Percentiles rank a stretch among this genome's conserved stretches.
Evolutionary conservation across 1,140 invertebrate species (phyloP).

Genomic region (Penaeus japonicus): DNA sequence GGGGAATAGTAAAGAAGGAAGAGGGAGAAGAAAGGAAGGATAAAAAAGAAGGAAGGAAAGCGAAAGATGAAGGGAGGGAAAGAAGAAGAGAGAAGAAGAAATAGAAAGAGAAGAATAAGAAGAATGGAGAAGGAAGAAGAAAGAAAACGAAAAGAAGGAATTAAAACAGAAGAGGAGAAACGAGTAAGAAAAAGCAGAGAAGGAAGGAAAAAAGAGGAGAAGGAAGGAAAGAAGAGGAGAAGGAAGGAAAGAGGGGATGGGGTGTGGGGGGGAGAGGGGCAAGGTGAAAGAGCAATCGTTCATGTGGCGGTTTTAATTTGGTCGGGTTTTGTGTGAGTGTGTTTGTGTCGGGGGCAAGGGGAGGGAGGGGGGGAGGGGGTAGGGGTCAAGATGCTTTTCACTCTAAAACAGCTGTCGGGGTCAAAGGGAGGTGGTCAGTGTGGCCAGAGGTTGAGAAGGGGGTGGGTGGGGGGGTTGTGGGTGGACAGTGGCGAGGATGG

Average conservation of each 20-base stretch:
- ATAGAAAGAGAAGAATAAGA: too few relatives aligned
- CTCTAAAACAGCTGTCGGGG: constrained; percentile 50
- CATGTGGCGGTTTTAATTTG: constrained; percentile 36
- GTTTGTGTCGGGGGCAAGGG: not conserved
- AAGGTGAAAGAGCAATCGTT: constrained; percentile 19
- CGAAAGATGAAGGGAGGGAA: too few relatives aligned
- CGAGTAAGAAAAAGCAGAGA: too few relatives aligned
- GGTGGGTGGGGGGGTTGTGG: not conserved
- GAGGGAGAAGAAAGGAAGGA: too few relatives aligned
- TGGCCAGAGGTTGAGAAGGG: not conserved
- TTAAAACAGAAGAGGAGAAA: too few relatives aligned
- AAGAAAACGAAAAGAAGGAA: too few relatives aligned
- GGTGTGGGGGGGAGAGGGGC: not conserved
- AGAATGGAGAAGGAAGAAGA: too few relatives aligned
- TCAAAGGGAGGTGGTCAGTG: not conserved
- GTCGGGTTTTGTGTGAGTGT: not conserved
- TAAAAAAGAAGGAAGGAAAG: too few relatives aligned
- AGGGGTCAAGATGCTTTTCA: not conserved
- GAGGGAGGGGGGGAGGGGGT: not conserved
- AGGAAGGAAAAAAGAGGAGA: too few relatives aligned
- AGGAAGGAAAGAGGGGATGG: not conserved
- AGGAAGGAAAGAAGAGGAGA: not conserved
- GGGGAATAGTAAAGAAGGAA: too few relatives aligned
- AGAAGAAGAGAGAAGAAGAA: too few relatives aligned
- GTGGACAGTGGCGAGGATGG: too few relatives aligned